A percentile compares a stretch with the other conserved stretches of the same genome.
Evolutionary conservation across 2,797 vertebrate genomes (phyloP).

Genomic region (Xiphophorus birchmanni): DNA sequence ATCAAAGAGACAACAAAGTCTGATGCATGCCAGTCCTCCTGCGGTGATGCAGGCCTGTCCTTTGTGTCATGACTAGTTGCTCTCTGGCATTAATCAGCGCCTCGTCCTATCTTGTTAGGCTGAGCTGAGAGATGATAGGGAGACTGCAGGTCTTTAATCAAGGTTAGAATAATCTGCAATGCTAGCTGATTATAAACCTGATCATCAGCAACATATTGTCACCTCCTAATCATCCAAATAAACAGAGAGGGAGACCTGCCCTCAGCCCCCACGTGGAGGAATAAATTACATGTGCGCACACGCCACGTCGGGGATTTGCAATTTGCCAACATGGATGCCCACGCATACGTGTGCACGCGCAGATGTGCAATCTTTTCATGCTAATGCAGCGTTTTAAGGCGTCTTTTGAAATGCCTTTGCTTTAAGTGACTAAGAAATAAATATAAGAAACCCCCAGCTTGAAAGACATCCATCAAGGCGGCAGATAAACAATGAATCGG

Average conservation of each 20-base stretch:
- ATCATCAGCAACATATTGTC: conserved; percentile 79
- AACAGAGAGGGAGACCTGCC: conserved; percentile 68
- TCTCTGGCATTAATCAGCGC: conserved; percentile 73
- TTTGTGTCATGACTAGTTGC: conserved; percentile 71
- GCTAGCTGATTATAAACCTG: conserved; percentile 80
- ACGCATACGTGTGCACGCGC: background rate
- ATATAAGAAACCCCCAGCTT: conserved; percentile 40
- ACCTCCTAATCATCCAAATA: conserved; percentile 78
- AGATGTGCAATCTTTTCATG: conserved; percentile 56
- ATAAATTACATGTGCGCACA: conserved; percentile 59
- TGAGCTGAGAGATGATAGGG: conserved; percentile 77
- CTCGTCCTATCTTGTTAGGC: conserved; percentile 74
- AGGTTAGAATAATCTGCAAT: conserved; percentile 80
- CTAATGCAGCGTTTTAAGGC: conserved; percentile 60
- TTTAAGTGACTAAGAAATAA: conserved; percentile 53
- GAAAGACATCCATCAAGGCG: conserved; percentile 74
- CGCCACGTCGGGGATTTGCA: conserved; percentile 1
- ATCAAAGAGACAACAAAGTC: conserved; percentile 62
- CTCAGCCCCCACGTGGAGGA: conserved; percentile 55
- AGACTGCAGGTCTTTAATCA: conserved; percentile 82
- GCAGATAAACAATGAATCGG: conserved; percentile 70
- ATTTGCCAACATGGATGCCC: background rate
- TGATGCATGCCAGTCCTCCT: conserved; percentile 61
- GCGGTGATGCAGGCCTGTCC: conserved; percentile 65
- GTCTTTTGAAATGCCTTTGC: conserved; percentile 58